Evolutionary conservation across 2,113 vertebrate genomes (phyloP).

Genomic region (Microtus pennsylvanicus): DNA sequence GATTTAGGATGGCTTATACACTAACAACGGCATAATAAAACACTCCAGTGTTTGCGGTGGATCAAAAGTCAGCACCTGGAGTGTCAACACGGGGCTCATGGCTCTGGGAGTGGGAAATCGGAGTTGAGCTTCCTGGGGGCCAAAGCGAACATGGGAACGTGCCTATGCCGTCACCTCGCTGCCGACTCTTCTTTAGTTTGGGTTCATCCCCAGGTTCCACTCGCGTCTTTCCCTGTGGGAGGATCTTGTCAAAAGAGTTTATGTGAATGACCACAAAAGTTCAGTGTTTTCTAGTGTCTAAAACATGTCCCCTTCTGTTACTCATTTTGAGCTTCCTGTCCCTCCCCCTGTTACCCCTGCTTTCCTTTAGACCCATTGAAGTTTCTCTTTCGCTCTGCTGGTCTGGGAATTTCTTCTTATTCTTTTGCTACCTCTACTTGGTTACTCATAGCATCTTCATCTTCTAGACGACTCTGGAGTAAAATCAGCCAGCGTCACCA

Average conservation of each 20-base stretch:
- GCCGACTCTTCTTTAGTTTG: accelerated
- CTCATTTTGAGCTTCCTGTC: neutral
- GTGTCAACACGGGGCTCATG: accelerated
- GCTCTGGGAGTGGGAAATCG: neutral
- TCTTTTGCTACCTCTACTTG: neutral
- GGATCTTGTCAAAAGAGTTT: neutral
- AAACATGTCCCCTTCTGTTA: neutral
- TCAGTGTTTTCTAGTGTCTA: neutral
- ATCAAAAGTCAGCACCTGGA: neutral
- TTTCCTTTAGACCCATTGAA: conserved; percentile 15
- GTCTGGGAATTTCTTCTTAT: conserved; percentile 50
- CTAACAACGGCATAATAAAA: neutral
- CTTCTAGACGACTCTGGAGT: neutral
- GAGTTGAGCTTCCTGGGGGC: conserved; percentile 41
- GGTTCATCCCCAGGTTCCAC: neutral
- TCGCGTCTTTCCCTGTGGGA: neutral
- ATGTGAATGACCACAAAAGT: neutral
- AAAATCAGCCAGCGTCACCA: neutral
- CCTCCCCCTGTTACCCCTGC: neutral
- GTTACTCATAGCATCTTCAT: conserved; percentile 19
- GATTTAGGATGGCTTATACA: conserved; percentile 12
- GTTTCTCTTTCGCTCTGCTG: conserved; percentile 45
- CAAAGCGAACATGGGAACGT: neutral
- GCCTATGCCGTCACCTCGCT: accelerated
- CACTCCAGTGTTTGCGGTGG: too few relatives aligned